Base-by-base conservation (phyloP, 1,140 invertebrate genomes). In the Apis florea region DNA sequence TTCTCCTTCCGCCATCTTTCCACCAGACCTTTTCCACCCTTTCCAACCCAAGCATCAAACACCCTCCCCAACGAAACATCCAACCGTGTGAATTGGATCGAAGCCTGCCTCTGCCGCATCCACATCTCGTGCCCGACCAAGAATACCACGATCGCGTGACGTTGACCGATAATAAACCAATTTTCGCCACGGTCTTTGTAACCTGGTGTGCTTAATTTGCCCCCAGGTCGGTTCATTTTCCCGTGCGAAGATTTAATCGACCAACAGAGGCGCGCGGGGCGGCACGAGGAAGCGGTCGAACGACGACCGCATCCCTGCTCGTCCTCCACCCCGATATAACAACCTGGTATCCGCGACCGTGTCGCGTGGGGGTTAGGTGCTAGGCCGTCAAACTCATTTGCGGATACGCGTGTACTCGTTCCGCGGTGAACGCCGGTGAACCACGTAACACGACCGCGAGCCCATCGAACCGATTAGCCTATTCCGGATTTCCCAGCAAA, bases 311-410 rank as follows among this genome's bases (percentile, higher is more conserved):
- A 74, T 61, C 21, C 47, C 31, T 19, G 31, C 26, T 58, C 11
- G 26, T n/a, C 11, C 26, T 13, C 2, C 53, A 19, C 17, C 67
- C 17, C 67, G 47, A 51, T 51, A 51, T 17, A 69, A 72, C 53
- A 26, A 24, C 68, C 53, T 5, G 56, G 11, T 59, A 11, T 73
- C 47, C n/a, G 21, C 40, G 71, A 26, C 17, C 24, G 69, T 31
- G 73, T 51, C 63, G 61, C 61, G 63, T 49, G 71, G 15, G 1
- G 15, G 31, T 53, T 66, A 49, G 61, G 63, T 56, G 63, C 64
- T 8, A 77, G 26, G 13, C 74, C 63, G 63, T 66, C 74, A 77
- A 77, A 67, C 74, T 77, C 74, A 77, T 77, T 77, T 77, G 63
- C 49, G 74, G 63, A 47, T 31, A 77, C 51, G 49, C 63, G 61